phyloP scores from a whole-genome alignment of 2,888 invertebrate genomes.

The Cantharis flavilabris region DNA sequence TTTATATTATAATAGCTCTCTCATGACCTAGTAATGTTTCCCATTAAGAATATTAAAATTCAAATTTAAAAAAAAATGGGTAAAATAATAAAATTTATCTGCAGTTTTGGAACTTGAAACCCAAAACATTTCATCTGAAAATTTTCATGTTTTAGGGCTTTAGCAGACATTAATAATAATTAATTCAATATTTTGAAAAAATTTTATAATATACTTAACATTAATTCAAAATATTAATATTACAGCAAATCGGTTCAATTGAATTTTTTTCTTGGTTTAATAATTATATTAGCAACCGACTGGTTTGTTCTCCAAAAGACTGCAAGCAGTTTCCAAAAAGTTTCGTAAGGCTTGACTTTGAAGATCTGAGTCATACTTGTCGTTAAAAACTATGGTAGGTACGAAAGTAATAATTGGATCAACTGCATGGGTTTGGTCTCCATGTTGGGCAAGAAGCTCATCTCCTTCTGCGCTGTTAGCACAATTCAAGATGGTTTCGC shows the following conservation, averaged over 20 bases:
- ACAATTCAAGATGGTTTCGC: constrained; percentile 44
- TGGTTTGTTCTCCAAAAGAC: neutral
- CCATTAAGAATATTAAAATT: neutral
- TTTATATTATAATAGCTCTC: neutral
- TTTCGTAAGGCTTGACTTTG: constrained; percentile 35
- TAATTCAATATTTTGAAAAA: no score
- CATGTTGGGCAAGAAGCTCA: constrained; percentile 50
- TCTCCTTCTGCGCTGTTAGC: constrained; percentile 42
- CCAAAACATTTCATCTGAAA: neutral
- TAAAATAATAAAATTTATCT: neutral
- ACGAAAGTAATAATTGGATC: constrained; percentile 49
- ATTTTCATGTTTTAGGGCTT: no score
- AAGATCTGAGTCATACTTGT: constrained; percentile 34
- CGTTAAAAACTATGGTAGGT: constrained; percentile 55
- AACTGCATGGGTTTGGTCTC: constrained; percentile 49
- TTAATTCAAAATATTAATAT: neutral
- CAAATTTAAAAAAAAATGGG: neutral
- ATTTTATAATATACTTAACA: neutral
- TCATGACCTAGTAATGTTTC: neutral
- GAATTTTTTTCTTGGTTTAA: no score
- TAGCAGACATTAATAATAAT: no score
- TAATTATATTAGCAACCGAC: neutral
- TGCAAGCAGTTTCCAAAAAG: constrained; percentile 38
- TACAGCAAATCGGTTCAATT: neutral
- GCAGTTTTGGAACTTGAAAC: neutral